Evolutionary conservation across 1,140 invertebrate species (phyloP).

Genomic region (Tetramorium simillimum): DNA sequence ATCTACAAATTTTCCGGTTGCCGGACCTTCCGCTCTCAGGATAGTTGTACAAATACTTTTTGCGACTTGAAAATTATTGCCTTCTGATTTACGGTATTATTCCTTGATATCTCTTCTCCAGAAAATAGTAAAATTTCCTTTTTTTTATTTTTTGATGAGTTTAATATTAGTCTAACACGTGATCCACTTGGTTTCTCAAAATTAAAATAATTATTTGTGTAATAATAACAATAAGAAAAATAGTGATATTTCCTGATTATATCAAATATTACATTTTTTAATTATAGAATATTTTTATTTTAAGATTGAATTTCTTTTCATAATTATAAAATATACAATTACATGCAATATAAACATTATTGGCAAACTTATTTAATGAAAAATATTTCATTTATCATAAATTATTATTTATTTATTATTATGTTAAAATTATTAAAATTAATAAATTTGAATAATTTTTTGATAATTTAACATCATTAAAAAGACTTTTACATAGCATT

Average conservation of each 20-base stretch:
- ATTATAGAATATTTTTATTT: not conserved
- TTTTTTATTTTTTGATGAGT: not conserved
- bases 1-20: conserved; percentile 19
- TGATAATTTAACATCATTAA: not conserved
- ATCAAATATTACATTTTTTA: not conserved
- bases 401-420: too few species aligned
- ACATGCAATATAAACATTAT: not conserved
- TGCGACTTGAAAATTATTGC: not conserved
- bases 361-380: not conserved
- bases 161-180: not conserved
- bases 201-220: not conserved
- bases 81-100: not conserved
- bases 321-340: not conserved
- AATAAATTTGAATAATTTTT: not conserved
- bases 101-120: not conserved
- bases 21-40: not conserved
- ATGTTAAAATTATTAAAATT: too few species aligned
- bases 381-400: not conserved
- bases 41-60: not conserved
- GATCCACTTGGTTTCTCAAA: not conserved
- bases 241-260: not conserved
- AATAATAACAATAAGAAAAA: not conserved
- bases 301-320: not conserved
- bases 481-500: not conserved
- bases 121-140: not conserved